Base-by-base conservation (phyloP, 2,888 invertebrate species). In the Andrena trimmerana region DNA sequence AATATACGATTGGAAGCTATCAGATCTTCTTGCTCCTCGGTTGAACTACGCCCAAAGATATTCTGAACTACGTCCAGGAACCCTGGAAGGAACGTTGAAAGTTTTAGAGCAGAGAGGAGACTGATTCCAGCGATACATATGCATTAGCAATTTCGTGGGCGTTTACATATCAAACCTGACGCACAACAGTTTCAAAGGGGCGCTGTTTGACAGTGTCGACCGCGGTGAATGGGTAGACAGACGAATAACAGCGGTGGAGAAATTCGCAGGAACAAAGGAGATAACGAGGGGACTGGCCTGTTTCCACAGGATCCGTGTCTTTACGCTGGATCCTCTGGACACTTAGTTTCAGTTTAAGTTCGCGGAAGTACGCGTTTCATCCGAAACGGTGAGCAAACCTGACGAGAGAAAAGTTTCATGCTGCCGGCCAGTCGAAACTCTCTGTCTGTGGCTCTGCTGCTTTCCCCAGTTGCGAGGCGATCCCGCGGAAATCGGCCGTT, bases 281-380 rank as follows among this genome's bases (percentile, higher is more conserved):
- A 70, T 86, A 86, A 86, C 84, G 81, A 84, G 76, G 68, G 42
- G 42, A 16, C 42, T 20, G 27, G 48, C 33, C 72, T 75, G 84
- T 86, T 80, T 80, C 75, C 73, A 57, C 29, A 29, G 62, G 83
- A 57, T 65, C 62, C 72, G 70, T 52, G 76, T 76, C 75, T 78
- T 74, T 42, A 29, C 77, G 65, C 13, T 59, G 60, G 68, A 76
- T 73, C 70, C 84, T 62, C 75, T 8, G 80, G 70, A 65, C 80
- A 70, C 76, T 86, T 79, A 74, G 81, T 84, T 86, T 86, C 74
- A 81, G 81, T 86, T 84, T 67, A 77, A 86, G 87, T 86, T 86
- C 36, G 54, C 10, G 48, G 60, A 70, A 77, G 76, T 66, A 13
- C 36, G 63, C 52, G 52, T 57, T 57, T 20, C 57, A 24, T 42